Base-by-base conservation (phyloP, 2,113 vertebrate species). In the Hyaena hyaena region DNA sequence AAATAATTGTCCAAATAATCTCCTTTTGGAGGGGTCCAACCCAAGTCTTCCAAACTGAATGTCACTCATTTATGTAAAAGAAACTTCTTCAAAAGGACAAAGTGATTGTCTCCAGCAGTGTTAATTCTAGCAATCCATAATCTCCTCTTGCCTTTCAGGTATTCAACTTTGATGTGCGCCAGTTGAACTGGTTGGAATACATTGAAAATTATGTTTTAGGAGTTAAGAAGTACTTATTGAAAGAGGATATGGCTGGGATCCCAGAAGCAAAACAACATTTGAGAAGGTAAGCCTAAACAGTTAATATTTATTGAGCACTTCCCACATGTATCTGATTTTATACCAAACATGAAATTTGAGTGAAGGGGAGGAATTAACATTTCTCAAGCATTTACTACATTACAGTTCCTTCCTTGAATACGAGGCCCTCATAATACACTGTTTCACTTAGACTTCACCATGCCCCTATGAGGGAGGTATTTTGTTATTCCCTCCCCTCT, bases 181-280 rank as follows among this genome's bases (percentile, higher is more conserved):
- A 99, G 98, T 97, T 99, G 97, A 99, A 99, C 98, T 99, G 99
- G 99, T 98, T 99, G 0, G 99, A 99, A 98, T 99, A 99, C 98
- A 99, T 99, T 7, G 99, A 99, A 98, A 99, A 99, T 93, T 99
- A 99, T 90, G 99, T 99, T 97, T 98, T 99, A 95, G 99, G 99
- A 95, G 98, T 99, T 80, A 99, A 99, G 99, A 99, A 99, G 97
- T 99, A 99, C 58, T 99, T 99, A 94, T 96, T 99, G 98, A 99
- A 99, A 24, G 99, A 99, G 97, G 99, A 99, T 98, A 99, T 99
- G 99, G 99, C 99, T 33, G 99, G 99, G 97, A 99, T 99, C 97
- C 99, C 99, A 61, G 99, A 99, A 90, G 99, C 99, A 98, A 99
- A 98, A 96, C 99, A 99, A 96, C 99, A 99, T 93, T 98, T 99